Percentiles rank a stretch among this genome's conserved stretches.
Evolutionary conservation across 2,888 invertebrate genomes (phyloP).

Genomic region (Amiota minor): DNA sequence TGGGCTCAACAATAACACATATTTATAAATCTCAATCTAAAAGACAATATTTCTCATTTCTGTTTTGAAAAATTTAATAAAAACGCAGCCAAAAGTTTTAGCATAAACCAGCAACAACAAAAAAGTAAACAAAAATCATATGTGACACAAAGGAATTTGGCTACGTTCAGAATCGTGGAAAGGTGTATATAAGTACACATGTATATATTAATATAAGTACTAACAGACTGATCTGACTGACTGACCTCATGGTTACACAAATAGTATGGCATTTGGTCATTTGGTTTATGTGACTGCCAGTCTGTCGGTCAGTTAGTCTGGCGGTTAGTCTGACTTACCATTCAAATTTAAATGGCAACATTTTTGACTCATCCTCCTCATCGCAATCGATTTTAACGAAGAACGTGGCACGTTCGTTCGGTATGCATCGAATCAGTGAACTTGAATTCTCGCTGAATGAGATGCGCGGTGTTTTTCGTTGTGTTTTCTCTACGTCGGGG

Average conservation of each 20-base stretch:
- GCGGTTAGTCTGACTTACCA: slow-evolving; percentile 67
- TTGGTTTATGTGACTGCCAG: neutral
- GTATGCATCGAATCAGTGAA: slow-evolving; percentile 69
- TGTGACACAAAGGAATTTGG: neutral
- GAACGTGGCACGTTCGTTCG: slow-evolving; percentile 72
- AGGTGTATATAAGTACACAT: neutral
- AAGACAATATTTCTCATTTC: slow-evolving; percentile 22
- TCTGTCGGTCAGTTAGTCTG: neutral
- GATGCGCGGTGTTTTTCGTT: slow-evolving; percentile 56
- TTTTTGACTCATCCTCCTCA: slow-evolving; percentile 63
- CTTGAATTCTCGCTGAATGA: slow-evolving; percentile 73
- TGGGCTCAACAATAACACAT: neutral
- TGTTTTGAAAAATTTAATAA: neutral
- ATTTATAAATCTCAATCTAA: slow-evolving; percentile 40
- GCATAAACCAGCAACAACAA: neutral
- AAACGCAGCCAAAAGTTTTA: neutral
- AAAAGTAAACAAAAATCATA: slow-evolving; percentile 22
- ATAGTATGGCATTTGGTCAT: neutral
- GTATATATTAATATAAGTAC: neutral
- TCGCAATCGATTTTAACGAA: slow-evolving; percentile 73
- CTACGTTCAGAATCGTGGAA: too few relatives aligned
- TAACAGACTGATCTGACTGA: neutral
- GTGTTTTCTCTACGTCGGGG: slow-evolving; percentile 12
- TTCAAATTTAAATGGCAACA: slow-evolving; percentile 72
- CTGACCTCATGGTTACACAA: neutral